Conservation (phyloP, 2,888 invertebrate species). For the Leptinotarsa peninsularis region DNA sequence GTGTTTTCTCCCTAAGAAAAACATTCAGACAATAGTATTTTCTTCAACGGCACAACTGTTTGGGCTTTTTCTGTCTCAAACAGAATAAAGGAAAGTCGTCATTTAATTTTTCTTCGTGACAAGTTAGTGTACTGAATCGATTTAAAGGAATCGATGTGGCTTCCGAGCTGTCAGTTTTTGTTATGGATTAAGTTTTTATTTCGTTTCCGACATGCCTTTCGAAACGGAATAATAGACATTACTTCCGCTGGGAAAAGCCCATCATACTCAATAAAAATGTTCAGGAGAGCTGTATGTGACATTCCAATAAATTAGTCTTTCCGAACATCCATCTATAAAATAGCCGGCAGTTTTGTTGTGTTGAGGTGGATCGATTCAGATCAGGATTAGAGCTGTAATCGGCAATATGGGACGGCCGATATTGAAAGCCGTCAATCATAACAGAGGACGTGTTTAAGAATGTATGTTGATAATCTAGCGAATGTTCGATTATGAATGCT, state of each 20-base stretch:
- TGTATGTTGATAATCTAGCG: no score
- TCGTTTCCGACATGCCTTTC: slow-evolving; percentile 16
- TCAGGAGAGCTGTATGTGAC: slow-evolving; percentile 12
- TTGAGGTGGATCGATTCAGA: neutral
- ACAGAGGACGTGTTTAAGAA: no score
- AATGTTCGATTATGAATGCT: no score
- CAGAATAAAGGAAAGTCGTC: neutral
- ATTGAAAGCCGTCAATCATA: no score
- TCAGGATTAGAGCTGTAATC: neutral
- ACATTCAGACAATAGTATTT: neutral
- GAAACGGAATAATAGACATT: slow-evolving; percentile 11
- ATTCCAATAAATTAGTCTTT: slow-evolving; percentile 20
- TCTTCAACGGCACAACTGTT: neutral
- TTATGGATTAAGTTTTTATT: slow-evolving; percentile 19
- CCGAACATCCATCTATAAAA: slow-evolving; percentile 12
- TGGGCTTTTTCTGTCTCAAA: neutral
- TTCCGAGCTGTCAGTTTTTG: slow-evolving; percentile 12
- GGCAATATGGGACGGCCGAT: neutral
- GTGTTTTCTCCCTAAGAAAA: no score
- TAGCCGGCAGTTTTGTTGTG: slow-evolving; percentile 6
- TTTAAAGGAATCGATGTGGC: neutral
- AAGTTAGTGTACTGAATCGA: neutral
- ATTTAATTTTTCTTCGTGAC: neutral
- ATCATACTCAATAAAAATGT: slow-evolving; percentile 20
- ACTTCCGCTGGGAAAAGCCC: slow-evolving; percentile 15